These are phyloP conservation scores for Crocodylus rhombifer DNA, from an alignment of 2,797 vertebrate species.

Conservation along the genomic window DNA sequence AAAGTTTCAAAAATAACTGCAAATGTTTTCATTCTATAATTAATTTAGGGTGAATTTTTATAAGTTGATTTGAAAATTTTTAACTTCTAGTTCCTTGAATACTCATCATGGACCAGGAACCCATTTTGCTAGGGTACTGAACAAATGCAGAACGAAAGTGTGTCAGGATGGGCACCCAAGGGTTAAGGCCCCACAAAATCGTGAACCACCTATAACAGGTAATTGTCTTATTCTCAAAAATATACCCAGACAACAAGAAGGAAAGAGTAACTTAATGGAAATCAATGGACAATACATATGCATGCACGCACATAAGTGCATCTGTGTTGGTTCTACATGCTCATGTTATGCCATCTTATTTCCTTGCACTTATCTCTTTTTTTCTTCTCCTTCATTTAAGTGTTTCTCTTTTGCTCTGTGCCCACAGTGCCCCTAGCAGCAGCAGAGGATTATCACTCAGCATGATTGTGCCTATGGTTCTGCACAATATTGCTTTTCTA, in stretches of 20 bases:
- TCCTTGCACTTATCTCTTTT: constrained; percentile 5
- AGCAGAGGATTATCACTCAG: not conserved
- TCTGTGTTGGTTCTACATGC: not conserved
- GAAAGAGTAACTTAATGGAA: not conserved
- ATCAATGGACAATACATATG: not conserved
- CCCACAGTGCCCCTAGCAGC: not conserved
- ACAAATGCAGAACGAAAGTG: too few relatives aligned
- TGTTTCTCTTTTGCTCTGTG: not conserved
- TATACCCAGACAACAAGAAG: not conserved
- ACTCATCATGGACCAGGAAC: too few relatives aligned
- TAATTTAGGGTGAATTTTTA: too few relatives aligned
- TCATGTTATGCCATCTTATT: not conserved
- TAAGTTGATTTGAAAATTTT: too few relatives aligned
- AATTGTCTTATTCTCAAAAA: not conserved
- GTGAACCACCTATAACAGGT: not conserved
- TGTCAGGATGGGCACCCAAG: too few relatives aligned
- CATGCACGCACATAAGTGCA: too few relatives aligned
- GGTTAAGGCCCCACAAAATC: too few relatives aligned
- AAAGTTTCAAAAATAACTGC: too few relatives aligned
- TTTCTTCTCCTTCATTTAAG: not conserved
- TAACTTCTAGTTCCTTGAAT: too few relatives aligned
- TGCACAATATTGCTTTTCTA: not conserved
- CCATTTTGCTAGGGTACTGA: too few relatives aligned
- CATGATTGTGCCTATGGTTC: not conserved
- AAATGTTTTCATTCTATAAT: too few relatives aligned